Conservation (phyloP, 2,113 vertebrate genomes). For the Carassius carassius region DNA sequence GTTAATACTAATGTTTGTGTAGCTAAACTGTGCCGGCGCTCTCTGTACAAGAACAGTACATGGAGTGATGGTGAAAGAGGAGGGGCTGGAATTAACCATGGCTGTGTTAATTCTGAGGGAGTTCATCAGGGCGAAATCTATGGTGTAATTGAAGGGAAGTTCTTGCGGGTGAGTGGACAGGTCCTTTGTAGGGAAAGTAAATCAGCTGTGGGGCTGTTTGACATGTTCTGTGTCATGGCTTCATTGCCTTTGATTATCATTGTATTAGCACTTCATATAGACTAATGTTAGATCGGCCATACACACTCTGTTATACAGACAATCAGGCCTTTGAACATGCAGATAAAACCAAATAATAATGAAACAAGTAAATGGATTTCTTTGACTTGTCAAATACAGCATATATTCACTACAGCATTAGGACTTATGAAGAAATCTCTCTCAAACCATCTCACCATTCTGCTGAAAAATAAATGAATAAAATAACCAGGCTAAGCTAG, state of each 20-base stretch:
- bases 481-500: neutral
- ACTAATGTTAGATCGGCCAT: slow-evolving; percentile 66
- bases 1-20: slow-evolving; percentile 99
- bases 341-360: neutral
- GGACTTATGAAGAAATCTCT: neutral
- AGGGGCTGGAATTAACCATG: slow-evolving; percentile 82
- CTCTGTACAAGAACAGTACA: slow-evolving; percentile 86
- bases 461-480: too few species aligned
- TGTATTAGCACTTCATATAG: slow-evolving; percentile 74
- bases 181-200: slow-evolving; percentile 75
- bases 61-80: slow-evolving; percentile 64
- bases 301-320: slow-evolving; percentile 51
- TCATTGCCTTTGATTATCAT: slow-evolving; percentile 68
- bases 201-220: slow-evolving; percentile 72
- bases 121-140: slow-evolving; percentile 93
- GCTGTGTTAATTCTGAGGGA: slow-evolving; percentile 85
- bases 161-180: slow-evolving; percentile 67
- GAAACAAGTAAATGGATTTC: neutral
- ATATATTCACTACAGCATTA: neutral
- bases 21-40: slow-evolving; percentile 87
- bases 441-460: neutral
- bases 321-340: slow-evolving; percentile 46
- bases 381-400: neutral
- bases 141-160: slow-evolving; percentile 87
- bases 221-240: slow-evolving; percentile 81